A percentile compares a stretch with the other conserved stretches of the same genome.
phyloP scores from a whole-genome alignment of 2,888 invertebrate genomes.

The Drosophila melanosoma region DNA sequence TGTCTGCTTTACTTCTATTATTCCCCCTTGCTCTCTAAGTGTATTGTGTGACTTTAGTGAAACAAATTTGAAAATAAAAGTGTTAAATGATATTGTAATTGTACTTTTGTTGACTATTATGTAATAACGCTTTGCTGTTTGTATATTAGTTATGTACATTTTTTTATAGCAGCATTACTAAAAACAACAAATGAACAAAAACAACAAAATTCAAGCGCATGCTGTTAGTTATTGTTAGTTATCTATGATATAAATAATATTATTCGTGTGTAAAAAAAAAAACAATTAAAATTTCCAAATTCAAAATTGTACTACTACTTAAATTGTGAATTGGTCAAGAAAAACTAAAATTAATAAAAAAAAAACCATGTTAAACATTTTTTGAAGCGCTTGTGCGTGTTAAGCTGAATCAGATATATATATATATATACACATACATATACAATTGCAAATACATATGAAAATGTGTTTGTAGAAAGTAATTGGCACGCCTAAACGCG shows the following conservation, averaged over 20 bases:
- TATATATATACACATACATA: conserved; percentile 1
- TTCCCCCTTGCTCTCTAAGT: conserved; percentile 35
- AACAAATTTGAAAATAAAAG: conserved; percentile 29
- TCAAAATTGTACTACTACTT: conserved; percentile 40
- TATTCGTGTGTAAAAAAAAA: conserved; percentile 55
- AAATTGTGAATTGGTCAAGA: conserved; percentile 45
- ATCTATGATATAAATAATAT: conserved; percentile 60
- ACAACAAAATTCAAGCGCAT: conserved; percentile 48
- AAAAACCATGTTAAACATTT: conserved; percentile 30
- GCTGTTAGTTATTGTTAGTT: conserved; percentile 79
- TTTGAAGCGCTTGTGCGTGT: conserved; percentile 51
- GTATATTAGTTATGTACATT: conserved; percentile 78
- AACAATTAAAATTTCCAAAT: conserved; percentile 45
- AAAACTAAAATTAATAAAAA: conserved; percentile 4
- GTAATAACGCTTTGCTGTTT: conserved; percentile 79
- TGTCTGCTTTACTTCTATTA: conserved; percentile 59
- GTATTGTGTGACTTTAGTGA: conserved; percentile 44
- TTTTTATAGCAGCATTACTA: conserved; percentile 61
- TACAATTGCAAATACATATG: conserved; percentile 4
- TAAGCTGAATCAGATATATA: conserved; percentile 12
- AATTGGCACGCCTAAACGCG: conserved; percentile 40
- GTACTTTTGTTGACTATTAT: conserved; percentile 82
- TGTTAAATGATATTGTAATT: conserved; percentile 65
- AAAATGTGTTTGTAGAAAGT: conserved; percentile 1
- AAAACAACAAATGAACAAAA: conserved; percentile 35